These are phyloP conservation scores for Percopsis transmontana DNA, from an alignment of 2,113 vertebrate species.

Conservation along the genomic window DNA sequence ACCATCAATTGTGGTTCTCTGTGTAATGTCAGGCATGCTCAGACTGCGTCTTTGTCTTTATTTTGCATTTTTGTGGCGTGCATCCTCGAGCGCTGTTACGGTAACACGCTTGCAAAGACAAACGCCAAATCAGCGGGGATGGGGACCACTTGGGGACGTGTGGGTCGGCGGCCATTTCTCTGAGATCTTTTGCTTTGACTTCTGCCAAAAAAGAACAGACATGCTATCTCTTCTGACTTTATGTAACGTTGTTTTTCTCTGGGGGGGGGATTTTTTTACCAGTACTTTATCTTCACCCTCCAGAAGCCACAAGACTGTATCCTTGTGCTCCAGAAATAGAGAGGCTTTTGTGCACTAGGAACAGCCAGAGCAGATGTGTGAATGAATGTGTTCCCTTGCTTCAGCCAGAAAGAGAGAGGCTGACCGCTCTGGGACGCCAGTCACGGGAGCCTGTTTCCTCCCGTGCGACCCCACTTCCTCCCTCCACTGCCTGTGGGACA, in stretches of 20 bases:
- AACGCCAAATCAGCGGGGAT: neutral
- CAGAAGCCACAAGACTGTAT: conserved; percentile 40
- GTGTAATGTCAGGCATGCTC: neutral
- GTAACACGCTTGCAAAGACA: neutral
- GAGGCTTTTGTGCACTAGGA: conserved; percentile 57
- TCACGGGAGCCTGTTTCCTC: conserved; percentile 46
- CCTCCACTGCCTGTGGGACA: conserved; percentile 16
- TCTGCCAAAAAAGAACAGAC: conserved; percentile 32
- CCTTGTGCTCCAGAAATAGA: conserved; percentile 53
- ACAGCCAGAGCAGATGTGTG: conserved; percentile 33
- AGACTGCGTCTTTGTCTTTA: conserved; percentile 1
- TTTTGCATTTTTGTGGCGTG: neutral
- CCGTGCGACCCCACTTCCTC: conserved; percentile 20
- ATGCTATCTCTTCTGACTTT: conserved; percentile 20
- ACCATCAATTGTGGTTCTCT: neutral
- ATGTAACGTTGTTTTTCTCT: conserved; percentile 13
- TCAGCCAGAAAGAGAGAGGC: conserved; percentile 12
- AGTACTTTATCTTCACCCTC: conserved; percentile 29
- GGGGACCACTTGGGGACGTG: neutral
- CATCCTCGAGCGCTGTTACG: neutral
- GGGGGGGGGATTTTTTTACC: conserved; percentile 26
- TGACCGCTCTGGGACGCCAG: conserved; percentile 22
- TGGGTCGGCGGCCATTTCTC: neutral
- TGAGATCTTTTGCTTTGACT: conserved; percentile 41
- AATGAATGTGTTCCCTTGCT: conserved; percentile 55